These are phyloP conservation scores for Aphidoletes aphidimyza DNA, from an alignment of 2,888 invertebrate genomes.

Conservation along the genomic window DNA sequence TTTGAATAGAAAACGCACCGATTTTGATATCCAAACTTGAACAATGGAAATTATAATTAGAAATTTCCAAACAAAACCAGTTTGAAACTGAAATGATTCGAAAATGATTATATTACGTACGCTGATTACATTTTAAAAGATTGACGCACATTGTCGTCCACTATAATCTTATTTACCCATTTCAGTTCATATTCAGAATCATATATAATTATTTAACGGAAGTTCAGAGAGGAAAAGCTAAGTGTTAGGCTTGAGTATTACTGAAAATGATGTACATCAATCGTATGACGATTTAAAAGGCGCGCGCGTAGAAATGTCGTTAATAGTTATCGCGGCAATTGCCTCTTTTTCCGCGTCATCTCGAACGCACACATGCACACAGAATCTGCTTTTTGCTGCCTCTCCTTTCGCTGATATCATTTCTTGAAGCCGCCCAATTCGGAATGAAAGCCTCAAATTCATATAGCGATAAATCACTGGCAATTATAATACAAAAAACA, in stretches of 20 bases:
- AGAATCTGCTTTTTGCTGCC: background rate
- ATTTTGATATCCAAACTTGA: too few relatives aligned
- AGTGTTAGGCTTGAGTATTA: background rate
- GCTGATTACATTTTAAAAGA: background rate
- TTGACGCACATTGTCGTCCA: too few relatives aligned
- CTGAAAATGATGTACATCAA: background rate
- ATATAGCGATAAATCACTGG: conserved; percentile 52
- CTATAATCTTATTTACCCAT: too few relatives aligned
- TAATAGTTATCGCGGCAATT: background rate
- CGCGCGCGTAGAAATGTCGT: background rate
- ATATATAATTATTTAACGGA: background rate
- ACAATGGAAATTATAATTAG: too few relatives aligned
- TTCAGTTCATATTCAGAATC: too few relatives aligned
- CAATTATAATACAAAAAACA: conserved; percentile 54
- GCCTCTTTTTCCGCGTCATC: background rate
- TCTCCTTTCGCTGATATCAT: background rate
- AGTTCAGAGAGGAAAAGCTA: background rate
- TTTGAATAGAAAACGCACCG: too few relatives aligned
- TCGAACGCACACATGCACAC: background rate
- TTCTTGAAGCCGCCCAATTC: background rate
- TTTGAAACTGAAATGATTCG: too few relatives aligned
- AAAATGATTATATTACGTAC: too few relatives aligned
- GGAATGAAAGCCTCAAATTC: background rate
- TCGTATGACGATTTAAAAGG: background rate
- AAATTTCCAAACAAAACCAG: too few relatives aligned